phyloP scores from a whole-genome alignment of 2,888 invertebrate genomes.

The Pinctada fucata region DNA sequence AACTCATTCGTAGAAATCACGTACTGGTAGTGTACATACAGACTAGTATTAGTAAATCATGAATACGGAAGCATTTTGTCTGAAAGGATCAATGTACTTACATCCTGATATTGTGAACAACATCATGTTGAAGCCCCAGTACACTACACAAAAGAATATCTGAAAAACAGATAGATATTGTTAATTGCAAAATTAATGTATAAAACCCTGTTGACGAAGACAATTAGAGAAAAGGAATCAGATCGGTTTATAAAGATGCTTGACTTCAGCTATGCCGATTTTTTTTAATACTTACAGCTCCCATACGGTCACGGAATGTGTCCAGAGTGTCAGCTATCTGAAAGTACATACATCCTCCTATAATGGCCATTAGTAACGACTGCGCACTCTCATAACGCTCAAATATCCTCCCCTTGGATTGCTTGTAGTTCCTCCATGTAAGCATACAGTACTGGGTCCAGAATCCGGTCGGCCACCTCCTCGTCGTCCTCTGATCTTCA shows the following conservation, averaged over 20 bases:
- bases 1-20: too few species aligned
- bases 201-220: too few species aligned
- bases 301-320: slow-evolving; percentile 86
- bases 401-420: slow-evolving; percentile 85
- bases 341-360: slow-evolving; percentile 87
- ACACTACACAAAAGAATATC: slow-evolving; percentile 89
- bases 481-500: neutral
- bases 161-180: slow-evolving; percentile 46
- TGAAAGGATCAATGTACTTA: slow-evolving; percentile 78
- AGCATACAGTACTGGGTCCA: slow-evolving; percentile 86
- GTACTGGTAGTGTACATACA: too few species aligned
- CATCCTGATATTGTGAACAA: slow-evolving; percentile 87
- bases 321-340: slow-evolving; percentile 85
- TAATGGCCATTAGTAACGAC: slow-evolving; percentile 74
- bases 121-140: slow-evolving; percentile 88
- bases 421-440: slow-evolving; percentile 82
- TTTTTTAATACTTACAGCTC: slow-evolving; percentile 78
- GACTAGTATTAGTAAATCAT: too few species aligned
- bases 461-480: slow-evolving; percentile 85
- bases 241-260: neutral
- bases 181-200: neutral
- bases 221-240: too few species aligned
- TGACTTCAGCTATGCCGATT: neutral
- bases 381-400: slow-evolving; percentile 87
- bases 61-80: too few species aligned